Evolutionary conservation across 2,888 invertebrate species (phyloP), one percentile per base, ranked within the genome.

Genomic region (Diplolepis rosae): DNA sequence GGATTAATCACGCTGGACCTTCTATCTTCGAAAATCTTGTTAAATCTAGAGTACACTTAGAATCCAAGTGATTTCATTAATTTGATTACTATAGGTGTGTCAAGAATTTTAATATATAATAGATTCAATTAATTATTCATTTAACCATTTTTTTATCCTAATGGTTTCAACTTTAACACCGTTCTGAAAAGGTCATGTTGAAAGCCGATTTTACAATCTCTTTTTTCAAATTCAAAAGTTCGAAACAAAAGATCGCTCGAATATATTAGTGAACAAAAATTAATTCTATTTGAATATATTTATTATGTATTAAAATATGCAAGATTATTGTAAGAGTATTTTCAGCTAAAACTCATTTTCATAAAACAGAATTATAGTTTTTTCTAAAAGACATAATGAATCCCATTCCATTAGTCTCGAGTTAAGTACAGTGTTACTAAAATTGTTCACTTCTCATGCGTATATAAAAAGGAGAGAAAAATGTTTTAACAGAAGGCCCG

Each of bases 231-330:
- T 11, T 22, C 50, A 56, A 56, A 56, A 56, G 15, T 56, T 32
- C 11, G 24, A 39, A 24, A 22, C 11, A 56, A 56, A 56, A 56
- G 35, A 22, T 56, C 56, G 22, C 13, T 56, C 35, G 13, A 35
- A 56, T 22, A 39, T 56, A 35, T 56, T 35, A 35, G 13, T 56
- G 35, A 22, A n/a, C 35, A 35, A 35, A 35, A 32, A 13, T 35
- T 56, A 35, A 56, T 56, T 22, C 35, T 35, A 22, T 35, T 56
- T 24, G n/a, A n/a, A n/a, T n/a, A n/a, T n/a, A n/a, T n/a, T n/a
- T n/a, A n/a, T n/a, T n/a, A n/a, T n/a, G n/a, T n/a, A n/a, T n/a
- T n/a, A n/a, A n/a, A n/a, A n/a, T n/a, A n/a, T 42, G n/a, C 42
- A 7, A 15, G n/a, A 42, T 42, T 15, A 30, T n/a, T n/a, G n/a